A percentile compares a stretch with the other conserved stretches of the same genome.
Conservation (phyloP, 30 jellyfish, hydroid and myxozoan species). For the Turritopsis rubra region DNA sequence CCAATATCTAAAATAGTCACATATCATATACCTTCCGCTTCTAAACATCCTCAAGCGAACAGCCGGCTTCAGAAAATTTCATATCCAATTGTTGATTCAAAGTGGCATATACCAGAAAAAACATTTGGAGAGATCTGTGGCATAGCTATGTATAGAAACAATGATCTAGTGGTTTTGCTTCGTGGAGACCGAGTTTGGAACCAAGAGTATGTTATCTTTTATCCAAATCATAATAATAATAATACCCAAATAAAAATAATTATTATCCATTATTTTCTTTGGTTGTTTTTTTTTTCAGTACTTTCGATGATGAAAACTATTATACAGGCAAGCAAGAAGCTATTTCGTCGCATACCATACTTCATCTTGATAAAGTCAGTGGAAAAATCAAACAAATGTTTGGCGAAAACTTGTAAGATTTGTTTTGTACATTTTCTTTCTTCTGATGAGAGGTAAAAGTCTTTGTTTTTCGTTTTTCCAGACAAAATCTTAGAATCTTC, state of each 20-base stretch:
- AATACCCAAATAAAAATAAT: background rate
- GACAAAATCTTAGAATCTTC: too few species aligned
- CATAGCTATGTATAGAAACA: constrained; percentile 4
- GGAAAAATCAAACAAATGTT: background rate
- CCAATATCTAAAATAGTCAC: background rate
- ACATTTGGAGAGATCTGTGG: constrained; percentile 10
- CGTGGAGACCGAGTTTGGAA: constrained; percentile 69
- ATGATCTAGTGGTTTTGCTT: constrained; percentile 41
- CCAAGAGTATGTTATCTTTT: constrained; percentile 33
- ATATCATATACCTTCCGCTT: background rate
- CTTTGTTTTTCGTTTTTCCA: too few species aligned
- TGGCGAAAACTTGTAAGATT: background rate
- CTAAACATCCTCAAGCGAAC: background rate
- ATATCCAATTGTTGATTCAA: background rate
- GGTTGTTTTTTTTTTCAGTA: constrained; percentile 23
- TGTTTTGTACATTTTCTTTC: too few species aligned
- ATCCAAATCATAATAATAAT: too few species aligned
- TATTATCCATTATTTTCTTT: background rate
- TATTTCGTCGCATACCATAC: constrained; percentile 42
- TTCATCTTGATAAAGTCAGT: constrained; percentile 14
- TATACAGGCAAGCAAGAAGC: constrained; percentile 31
- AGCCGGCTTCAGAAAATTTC: background rate
- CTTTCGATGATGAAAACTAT: constrained; percentile 45
- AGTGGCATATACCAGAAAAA: background rate
- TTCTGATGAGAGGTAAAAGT: too few species aligned